A percentile compares a stretch with the other conserved stretches of the same genome.
Conservation (phyloP, 1,140 invertebrate genomes). For the Bradysia coprophila region DNA sequence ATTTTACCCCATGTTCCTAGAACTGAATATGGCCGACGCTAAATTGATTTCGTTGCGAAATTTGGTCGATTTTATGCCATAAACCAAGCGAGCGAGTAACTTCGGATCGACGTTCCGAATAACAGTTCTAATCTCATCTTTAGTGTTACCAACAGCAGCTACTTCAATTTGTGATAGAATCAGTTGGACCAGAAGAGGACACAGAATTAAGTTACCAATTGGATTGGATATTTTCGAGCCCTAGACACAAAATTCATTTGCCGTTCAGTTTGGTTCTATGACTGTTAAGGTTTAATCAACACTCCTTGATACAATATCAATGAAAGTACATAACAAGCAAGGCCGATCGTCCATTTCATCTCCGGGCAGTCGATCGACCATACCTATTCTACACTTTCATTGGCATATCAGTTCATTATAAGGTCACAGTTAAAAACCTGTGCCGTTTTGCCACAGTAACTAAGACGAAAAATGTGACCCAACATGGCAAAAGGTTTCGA, state of each 20-base stretch:
- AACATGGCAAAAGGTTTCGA: too few relatives aligned
- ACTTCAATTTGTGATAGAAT: not conserved
- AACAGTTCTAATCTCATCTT: not conserved
- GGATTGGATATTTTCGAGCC: conserved; percentile 1
- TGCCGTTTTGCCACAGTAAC: too few relatives aligned
- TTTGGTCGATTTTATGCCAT: not conserved
- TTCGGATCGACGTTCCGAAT: not conserved
- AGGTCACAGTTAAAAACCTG: too few relatives aligned
- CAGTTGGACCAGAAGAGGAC: not conserved
- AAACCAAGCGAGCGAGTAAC: not conserved
- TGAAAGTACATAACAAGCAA: too few relatives aligned
- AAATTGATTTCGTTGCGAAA: not conserved
- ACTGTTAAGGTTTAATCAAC: too few relatives aligned
- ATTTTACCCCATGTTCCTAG: too few relatives aligned
- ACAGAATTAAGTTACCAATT: not conserved
- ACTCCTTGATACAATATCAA: too few relatives aligned
- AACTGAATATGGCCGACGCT: not conserved
- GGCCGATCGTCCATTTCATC: too few relatives aligned
- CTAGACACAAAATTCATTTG: not conserved
- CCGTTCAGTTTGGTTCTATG: not conserved
- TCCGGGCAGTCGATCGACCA: too few relatives aligned
- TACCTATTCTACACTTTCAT: too few relatives aligned
- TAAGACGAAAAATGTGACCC: too few relatives aligned
- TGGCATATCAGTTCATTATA: too few relatives aligned
- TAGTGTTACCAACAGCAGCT: not conserved